Evolutionary conservation across 1,140 invertebrate genomes (phyloP).

Genomic region (Sesamia nonagrioides): DNA sequence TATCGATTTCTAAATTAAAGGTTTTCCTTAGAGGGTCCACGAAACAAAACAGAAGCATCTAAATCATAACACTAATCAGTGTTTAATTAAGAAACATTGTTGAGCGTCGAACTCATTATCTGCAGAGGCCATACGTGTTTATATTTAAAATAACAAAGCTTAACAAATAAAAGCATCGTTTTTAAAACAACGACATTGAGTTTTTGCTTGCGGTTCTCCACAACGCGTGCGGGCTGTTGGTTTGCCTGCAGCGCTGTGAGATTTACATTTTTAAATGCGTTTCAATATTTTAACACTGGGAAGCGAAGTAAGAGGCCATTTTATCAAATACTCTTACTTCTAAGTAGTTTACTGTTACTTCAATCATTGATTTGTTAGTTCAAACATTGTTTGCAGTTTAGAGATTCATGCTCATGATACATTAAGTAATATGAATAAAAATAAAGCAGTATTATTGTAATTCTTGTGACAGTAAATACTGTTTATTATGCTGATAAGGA

Average conservation of each 20-base stretch:
- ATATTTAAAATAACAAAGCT: constrained; percentile 18
- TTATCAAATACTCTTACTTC: neutral
- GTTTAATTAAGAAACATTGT: constrained; percentile 39
- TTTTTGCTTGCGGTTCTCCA: neutral
- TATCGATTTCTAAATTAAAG: neutral
- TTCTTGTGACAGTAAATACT: neutral
- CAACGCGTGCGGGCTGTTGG: neutral
- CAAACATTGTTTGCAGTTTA: neutral
- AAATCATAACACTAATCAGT: constrained; percentile 18
- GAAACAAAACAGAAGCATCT: constrained; percentile 13
- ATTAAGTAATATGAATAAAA: neutral
- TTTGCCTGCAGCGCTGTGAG: constrained; percentile 8
- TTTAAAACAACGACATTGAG: constrained; percentile 25
- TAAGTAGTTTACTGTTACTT: no score
- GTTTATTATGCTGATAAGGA: neutral
- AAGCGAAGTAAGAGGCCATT: neutral
- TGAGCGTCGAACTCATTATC: constrained; percentile 5
- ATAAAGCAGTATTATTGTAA: neutral
- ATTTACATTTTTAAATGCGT: constrained; percentile 20
- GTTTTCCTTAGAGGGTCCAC: neutral
- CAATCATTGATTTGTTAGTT: neutral
- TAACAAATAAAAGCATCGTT: constrained; percentile 9
- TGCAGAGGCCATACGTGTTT: constrained; percentile 8
- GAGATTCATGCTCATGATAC: neutral
- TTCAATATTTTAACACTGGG: neutral